Evolutionary conservation across 2,113 vertebrate species (phyloP), one percentile per base, ranked within the genome.

Genomic region (Tachysurus fulvidraco): DNA sequence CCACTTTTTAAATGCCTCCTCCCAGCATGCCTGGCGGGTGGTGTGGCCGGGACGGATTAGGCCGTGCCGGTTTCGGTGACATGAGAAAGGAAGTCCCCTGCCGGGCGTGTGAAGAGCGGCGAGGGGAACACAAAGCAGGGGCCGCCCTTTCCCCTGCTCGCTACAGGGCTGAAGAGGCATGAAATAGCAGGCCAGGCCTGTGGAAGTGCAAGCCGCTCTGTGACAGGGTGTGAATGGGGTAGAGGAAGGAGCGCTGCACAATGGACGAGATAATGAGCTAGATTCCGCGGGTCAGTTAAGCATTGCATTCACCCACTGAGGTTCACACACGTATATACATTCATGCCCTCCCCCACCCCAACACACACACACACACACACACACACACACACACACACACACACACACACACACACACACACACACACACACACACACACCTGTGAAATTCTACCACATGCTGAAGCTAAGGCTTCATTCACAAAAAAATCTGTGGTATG

Each of bases 221-320:
- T 95, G 94, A 95, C 93, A 92, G 94, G 91, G 93, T 93, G 91
- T 95, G 95, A 96, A 96, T 93, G 94, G 95, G 88, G 80, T 93
- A 93, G 90, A 94, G 95, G 94, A 94, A 94, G 93, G 93, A 93
- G 92, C 89, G 50, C 62, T 9, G 92, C 93, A 96, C 94, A 96
- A 95, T 94, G 93, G 93, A 88, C 87, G 76, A 92, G 90, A 89
- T 94, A 95, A 96, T 95, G 95, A 96, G 95, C 93, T 94, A 93
- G 95, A 96, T 95, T 95, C 95, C 95, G 94, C 92, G 94, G 94
- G 94, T 95, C 94, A 95, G 94, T 94, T 94, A 95, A 95, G 95
- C 95, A 95, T 95, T 94, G 93, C 94, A 95, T 94, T 96, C 93
- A 94, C 91, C 92, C 89, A 79, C 73, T 74, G 89, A 85, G 74